Evolutionary conservation across 1,140 invertebrate genomes (phyloP).

Genomic region (Philotrypesis tridentata): DNA sequence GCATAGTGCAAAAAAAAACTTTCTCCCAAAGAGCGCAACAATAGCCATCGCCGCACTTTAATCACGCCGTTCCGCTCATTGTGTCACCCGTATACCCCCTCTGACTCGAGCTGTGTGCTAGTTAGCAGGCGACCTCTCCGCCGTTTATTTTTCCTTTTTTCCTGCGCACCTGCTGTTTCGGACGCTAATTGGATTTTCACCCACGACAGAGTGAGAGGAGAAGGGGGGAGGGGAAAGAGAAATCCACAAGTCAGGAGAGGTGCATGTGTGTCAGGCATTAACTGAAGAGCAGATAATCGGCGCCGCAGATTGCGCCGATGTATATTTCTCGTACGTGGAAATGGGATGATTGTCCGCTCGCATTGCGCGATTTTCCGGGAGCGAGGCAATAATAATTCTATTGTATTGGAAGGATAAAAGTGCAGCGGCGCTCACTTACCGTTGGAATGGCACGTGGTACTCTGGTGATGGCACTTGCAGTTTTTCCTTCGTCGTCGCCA

Average conservation of each 20-base stretch:
- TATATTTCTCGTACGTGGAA: not conserved
- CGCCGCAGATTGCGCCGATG: not conserved
- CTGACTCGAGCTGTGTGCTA: slow-evolving; percentile 8
- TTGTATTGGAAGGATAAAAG: not conserved
- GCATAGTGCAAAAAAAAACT: not conserved
- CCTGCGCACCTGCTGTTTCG: slow-evolving; percentile 10
- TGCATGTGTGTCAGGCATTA: not conserved
- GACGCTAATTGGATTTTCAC: slow-evolving; percentile 36
- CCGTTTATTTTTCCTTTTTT: no score
- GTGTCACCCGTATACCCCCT: not conserved
- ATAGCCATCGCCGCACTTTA: not conserved
- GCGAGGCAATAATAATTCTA: no score
- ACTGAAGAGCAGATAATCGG: not conserved
- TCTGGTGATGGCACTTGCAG: not conserved
- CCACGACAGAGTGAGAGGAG: not conserved
- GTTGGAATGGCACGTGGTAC: slow-evolving; percentile 18
- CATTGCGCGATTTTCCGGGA: no score
- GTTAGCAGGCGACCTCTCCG: not conserved
- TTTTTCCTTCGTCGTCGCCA: not conserved
- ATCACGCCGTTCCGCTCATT: slow-evolving; percentile 10
- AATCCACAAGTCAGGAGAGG: no score
- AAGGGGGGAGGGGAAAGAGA: not conserved
- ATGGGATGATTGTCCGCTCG: no score
- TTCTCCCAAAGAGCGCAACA: not conserved
- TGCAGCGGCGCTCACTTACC: not conserved